Conservation (phyloP, 2,113 vertebrate species). For the Ardeotis arabs region DNA sequence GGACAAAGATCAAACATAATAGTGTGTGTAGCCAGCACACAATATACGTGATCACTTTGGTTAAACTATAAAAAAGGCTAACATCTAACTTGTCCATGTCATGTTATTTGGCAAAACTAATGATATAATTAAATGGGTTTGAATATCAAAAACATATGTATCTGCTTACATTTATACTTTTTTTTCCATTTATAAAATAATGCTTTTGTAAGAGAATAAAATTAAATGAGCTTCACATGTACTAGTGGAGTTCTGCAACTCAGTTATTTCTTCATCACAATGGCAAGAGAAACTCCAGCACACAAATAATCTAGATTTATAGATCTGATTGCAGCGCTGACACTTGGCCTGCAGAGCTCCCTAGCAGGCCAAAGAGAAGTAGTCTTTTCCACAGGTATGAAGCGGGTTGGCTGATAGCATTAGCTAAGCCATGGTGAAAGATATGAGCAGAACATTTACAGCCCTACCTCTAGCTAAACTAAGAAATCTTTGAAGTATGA, state of each 20-base stretch:
- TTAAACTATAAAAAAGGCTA: slow-evolving; percentile 39
- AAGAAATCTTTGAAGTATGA: background rate
- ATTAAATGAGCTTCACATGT: slow-evolving; percentile 23
- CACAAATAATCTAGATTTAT: slow-evolving; percentile 14
- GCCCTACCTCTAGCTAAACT: background rate
- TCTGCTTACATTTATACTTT: background rate
- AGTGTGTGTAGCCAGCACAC: background rate
- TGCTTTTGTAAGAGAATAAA: background rate
- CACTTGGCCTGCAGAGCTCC: background rate
- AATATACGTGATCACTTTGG: background rate
- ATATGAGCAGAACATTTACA: background rate
- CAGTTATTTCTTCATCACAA: slow-evolving; percentile 49
- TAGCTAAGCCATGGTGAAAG: background rate
- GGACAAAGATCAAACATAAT: slow-evolving; percentile 1
- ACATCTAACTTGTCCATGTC: slow-evolving; percentile 35
- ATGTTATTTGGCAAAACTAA: slow-evolving; percentile 49
- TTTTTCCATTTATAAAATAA: background rate
- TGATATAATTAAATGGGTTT: slow-evolving; percentile 15
- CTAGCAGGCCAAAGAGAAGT: background rate
- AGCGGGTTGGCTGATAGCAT: background rate
- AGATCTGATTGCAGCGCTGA: background rate
- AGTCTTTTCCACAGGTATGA: slow-evolving; percentile 15
- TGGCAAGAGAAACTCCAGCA: slow-evolving; percentile 19
- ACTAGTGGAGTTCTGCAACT: slow-evolving; percentile 1
- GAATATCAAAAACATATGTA: slow-evolving; percentile 35